Evolutionary conservation across 2,797 vertebrate genomes (phyloP).

Genomic region (Anisognathus igniventris): DNA sequence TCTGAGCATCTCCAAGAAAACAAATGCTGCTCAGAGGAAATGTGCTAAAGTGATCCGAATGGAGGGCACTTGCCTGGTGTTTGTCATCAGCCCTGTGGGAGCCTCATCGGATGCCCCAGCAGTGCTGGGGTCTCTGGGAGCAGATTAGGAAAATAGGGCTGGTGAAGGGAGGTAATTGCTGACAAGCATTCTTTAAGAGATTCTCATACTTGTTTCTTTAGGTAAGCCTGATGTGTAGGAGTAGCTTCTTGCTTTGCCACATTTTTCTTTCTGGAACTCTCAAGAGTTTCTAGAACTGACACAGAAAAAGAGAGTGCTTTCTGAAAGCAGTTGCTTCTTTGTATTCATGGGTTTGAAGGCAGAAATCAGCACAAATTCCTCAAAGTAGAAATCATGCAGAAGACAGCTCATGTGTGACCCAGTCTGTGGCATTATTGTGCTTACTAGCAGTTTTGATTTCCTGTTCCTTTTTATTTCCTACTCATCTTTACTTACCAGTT

Average conservation of each 20-base stretch:
- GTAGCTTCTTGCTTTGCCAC: not conserved
- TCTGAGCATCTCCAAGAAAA: not conserved
- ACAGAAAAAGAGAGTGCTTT: not conserved
- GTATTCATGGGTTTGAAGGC: not conserved
- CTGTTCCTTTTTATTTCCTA: not conserved
- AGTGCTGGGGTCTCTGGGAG: not conserved
- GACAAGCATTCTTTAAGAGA: not conserved
- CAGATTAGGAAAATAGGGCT: not conserved
- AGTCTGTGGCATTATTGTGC: not conserved
- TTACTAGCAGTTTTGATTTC: not conserved
- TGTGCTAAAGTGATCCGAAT: not conserved
- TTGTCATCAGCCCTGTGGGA: not conserved
- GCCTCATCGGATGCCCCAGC: accelerated
- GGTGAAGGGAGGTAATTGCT: not conserved
- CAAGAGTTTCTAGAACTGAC: not conserved
- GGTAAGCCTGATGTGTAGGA: not conserved
- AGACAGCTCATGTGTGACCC: not conserved
- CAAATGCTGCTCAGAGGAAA: not conserved
- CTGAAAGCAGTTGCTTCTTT: not conserved
- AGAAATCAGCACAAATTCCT: not conserved
- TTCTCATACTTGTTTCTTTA: not conserved
- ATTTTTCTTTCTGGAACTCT: not conserved
- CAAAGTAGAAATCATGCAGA: not conserved
- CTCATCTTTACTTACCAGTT: not conserved
- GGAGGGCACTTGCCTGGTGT: not conserved